phyloP scores from a whole-genome alignment of 2,113 vertebrate species.

The Bos indicus region DNA sequence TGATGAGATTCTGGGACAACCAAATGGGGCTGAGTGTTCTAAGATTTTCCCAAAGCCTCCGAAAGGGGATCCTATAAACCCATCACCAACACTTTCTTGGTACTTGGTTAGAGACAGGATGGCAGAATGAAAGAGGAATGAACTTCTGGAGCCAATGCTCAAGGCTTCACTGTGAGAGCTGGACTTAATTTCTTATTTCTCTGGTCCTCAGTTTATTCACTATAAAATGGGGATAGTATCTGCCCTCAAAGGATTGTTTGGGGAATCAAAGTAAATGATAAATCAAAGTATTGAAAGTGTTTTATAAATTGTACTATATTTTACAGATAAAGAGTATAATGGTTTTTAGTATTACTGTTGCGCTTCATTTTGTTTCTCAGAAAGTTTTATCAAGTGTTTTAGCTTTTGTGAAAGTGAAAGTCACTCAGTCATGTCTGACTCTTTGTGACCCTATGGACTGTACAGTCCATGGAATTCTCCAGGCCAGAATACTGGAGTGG shows the following conservation, averaged over 20 bases:
- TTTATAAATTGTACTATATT: background rate
- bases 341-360: background rate
- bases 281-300: background rate
- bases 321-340: background rate
- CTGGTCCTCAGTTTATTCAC: background rate
- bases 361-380: background rate
- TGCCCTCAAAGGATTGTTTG: background rate
- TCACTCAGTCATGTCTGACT: background rate
- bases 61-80: background rate
- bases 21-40: background rate
- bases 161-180: fast-evolving
- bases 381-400: background rate
- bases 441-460: background rate
- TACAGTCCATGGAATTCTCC: background rate
- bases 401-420: background rate
- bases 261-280: background rate
- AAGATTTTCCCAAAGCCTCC: background rate
- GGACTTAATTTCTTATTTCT: background rate
- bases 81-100: fast-evolving
- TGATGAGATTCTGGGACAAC: background rate
- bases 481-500: background rate
- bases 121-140: fast-evolving
- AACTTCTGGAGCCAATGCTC: background rate
- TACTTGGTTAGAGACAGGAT: background rate
- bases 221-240: background rate